Evolutionary conservation across 2,113 vertebrate genomes (phyloP).

Genomic region (Peromyscus californicus): DNA sequence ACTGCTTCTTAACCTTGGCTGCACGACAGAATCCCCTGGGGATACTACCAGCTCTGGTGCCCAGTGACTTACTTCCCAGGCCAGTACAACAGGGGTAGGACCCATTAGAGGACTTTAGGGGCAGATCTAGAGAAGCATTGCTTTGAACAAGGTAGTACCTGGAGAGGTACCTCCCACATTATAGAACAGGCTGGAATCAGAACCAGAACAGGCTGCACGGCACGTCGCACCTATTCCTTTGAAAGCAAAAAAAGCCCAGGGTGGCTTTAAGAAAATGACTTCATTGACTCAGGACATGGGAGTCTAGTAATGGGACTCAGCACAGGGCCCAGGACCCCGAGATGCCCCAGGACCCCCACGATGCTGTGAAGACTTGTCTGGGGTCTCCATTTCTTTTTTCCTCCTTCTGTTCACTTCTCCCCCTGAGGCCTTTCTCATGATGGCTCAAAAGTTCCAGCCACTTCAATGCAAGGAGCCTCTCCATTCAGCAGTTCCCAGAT

Average conservation of each 20-base stretch:
- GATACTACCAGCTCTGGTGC: too few species aligned
- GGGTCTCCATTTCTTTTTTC: too few species aligned
- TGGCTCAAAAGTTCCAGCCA: not conserved
- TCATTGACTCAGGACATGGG: not conserved
- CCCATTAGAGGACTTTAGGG: not conserved
- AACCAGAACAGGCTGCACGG: not conserved
- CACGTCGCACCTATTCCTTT: not conserved
- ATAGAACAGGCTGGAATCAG: not conserved
- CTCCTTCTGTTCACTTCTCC: not conserved
- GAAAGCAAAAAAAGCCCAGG: not conserved
- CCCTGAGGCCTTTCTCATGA: not conserved
- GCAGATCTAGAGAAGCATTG: not conserved
- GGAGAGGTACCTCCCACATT: not conserved
- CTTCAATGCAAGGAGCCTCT: not conserved
- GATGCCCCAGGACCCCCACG: too few species aligned
- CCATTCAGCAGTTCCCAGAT: not conserved
- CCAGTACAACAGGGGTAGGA: too few species aligned
- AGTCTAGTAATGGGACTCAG: not conserved
- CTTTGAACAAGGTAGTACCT: not conserved
- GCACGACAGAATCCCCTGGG: accelerated
- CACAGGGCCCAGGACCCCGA: not conserved
- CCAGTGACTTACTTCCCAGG: not conserved
- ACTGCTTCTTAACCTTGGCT: not conserved
- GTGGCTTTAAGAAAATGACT: not conserved
- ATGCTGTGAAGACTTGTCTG: not conserved